A percentile compares a stretch with the other conserved stretches of the same genome.
Evolutionary conservation across 2,113 vertebrate genomes (phyloP).

Genomic region (Indri indri): DNA sequence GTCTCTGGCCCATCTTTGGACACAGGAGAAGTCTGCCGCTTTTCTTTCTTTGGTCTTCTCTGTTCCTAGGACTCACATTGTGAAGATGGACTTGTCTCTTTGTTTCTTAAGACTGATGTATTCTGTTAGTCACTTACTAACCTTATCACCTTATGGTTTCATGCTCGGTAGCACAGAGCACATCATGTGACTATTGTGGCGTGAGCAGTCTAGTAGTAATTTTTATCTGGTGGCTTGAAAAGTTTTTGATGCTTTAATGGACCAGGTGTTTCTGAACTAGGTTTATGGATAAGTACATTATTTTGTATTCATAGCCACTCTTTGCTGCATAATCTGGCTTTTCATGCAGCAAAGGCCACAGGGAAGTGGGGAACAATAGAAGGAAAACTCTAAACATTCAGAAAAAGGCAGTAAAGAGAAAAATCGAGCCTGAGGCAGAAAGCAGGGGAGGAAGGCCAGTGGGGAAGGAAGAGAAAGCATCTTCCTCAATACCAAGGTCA

Average conservation of each 20-base stretch:
- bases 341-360: conserved; percentile 3
- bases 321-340: conserved; percentile 37
- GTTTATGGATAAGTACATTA: conserved; percentile 8
- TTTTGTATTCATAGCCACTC: conserved; percentile 58
- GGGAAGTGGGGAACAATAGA: neutral
- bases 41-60: neutral
- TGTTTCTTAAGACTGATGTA: conserved; percentile 39
- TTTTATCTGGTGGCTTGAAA: conserved; percentile 62
- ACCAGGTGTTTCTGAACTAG: conserved; percentile 36
- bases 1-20: neutral
- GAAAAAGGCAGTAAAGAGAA: neutral
- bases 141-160: conserved; percentile 37
- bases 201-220: conserved; percentile 36
- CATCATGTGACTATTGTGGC: conserved; percentile 43
- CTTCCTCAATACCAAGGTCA: neutral
- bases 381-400: conserved; percentile 51
- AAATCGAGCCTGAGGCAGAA: neutral
- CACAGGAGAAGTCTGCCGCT: neutral
- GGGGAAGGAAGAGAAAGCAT: neutral
- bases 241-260: conserved; percentile 54
- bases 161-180: conserved; percentile 61
- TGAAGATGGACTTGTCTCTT: conserved; percentile 1
- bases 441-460: neutral
- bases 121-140: conserved; percentile 51
- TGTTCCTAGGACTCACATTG: neutral